These are phyloP conservation scores for Chaenogobius annularis DNA, from an alignment of 2,113 vertebrate genomes.

Conservation along the genomic window DNA sequence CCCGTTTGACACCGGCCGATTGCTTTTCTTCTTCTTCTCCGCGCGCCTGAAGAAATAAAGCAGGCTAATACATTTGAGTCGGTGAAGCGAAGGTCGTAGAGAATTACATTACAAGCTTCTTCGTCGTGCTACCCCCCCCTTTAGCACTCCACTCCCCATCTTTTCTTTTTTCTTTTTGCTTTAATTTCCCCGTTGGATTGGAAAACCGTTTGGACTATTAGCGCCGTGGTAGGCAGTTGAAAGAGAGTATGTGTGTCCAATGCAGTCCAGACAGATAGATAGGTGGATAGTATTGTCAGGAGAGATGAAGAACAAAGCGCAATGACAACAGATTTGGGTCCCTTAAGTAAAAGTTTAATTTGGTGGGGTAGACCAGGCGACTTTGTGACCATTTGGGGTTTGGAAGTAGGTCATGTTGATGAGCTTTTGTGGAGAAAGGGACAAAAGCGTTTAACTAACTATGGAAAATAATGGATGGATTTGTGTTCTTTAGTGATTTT, in stretches of 20 bases:
- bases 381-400: constrained; percentile 1
- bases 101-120: constrained; percentile 67
- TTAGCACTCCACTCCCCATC: constrained; percentile 5
- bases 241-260: constrained; percentile 31
- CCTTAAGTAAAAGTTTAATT: constrained; percentile 38
- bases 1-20: constrained; percentile 73
- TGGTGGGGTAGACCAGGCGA: constrained; percentile 29
- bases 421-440: constrained; percentile 21
- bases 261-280: constrained; percentile 53
- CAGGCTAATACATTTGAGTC: constrained; percentile 73
- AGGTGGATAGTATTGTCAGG: constrained; percentile 53
- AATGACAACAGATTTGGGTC: constrained; percentile 23
- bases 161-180: constrained; percentile 39
- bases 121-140: not conserved
- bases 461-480: not conserved
- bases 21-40: constrained; percentile 59
- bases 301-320: constrained; percentile 33
- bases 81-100: constrained; percentile 73
- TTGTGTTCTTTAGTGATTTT: not conserved
- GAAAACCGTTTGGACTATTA: constrained; percentile 71
- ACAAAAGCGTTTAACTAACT: constrained; percentile 46
- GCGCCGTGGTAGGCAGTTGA: constrained; percentile 50
- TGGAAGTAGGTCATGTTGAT: constrained; percentile 42
- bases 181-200: constrained; percentile 79
- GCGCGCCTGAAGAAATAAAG: constrained; percentile 69